These are phyloP conservation scores for Zaprionus nigranus DNA, from an alignment of 1,140 invertebrate species.

Conservation along the genomic window DNA sequence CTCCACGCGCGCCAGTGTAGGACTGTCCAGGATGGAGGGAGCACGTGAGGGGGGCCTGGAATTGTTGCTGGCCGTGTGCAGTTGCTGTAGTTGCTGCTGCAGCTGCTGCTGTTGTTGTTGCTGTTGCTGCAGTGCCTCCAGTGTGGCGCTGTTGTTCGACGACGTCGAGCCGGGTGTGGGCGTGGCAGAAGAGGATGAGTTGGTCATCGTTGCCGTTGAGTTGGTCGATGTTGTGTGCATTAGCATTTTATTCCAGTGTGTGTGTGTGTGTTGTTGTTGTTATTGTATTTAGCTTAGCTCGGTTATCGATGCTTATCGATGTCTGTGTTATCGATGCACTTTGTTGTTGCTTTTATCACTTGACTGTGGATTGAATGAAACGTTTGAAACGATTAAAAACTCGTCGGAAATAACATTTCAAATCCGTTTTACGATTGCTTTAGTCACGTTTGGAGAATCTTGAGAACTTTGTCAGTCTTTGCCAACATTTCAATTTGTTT, in stretches of 20 bases:
- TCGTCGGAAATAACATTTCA: background rate
- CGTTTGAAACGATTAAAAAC: conserved; percentile 8
- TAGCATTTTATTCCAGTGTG: conserved; percentile 44
- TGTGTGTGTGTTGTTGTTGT: no score
- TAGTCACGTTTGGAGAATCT: no score
- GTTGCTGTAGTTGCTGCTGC: conserved; percentile 60
- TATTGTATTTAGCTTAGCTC: conserved; percentile 23
- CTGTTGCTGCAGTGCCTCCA: conserved; percentile 69
- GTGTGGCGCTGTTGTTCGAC: conserved; percentile 76
- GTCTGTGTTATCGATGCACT: conserved; percentile 19
- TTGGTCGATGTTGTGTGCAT: conserved; percentile 72
- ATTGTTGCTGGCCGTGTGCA: conserved; percentile 51
- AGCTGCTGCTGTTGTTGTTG: conserved; percentile 63
- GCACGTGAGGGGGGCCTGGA: conserved; percentile 80
- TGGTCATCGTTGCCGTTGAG: conserved; percentile 73
- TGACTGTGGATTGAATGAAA: conserved; percentile 27
- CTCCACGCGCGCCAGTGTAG: conserved; percentile 86
- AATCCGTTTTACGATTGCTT: no score
- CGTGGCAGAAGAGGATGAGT: conserved; percentile 76
- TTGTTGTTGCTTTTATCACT: conserved; percentile 20
- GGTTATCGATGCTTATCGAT: conserved; percentile 13
- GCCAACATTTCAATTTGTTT: no score
- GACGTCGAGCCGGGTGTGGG: conserved; percentile 79
- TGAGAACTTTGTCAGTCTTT: no score
- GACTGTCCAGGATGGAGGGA: conserved; percentile 86